Base-by-base conservation (phyloP, 2,888 invertebrate species). In the Lepidocyrtoides sp. region DNA sequence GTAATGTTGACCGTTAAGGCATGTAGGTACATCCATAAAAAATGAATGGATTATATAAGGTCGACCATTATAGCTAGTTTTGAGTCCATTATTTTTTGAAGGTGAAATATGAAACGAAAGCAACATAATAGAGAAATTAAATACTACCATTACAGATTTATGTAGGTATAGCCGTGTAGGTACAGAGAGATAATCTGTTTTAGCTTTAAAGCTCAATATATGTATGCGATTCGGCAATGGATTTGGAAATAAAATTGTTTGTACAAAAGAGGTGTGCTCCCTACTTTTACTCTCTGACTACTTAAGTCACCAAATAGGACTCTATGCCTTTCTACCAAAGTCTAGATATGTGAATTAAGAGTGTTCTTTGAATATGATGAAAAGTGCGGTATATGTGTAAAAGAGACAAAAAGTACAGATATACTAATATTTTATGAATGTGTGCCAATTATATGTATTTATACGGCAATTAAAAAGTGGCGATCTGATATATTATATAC, bases 401-500 rank as follows among this genome's bases (percentile, higher is more conserved):
- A 17, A 8, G n/a, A 69, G 5, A 26, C 36, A 69, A 32, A 72
- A 75, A 75, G 57, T 17, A 75, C 41, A 44, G 48, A 63, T 26
- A 29, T 57, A 66, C 72, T 14, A 44, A 44, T 17, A 3, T 41
- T 26, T 4, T 69, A 36, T 41, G 41, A 69, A 10, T 75, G 10
- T 48, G 12, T 63, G 51, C 60, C 87, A 88, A 88, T 88, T 81
- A 69, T 75, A 2, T 44, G 12, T 72, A 82, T 81, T 88, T 81
- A 88, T 88, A 66, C 57, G 26, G 81, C 79, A 88, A 88, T 88
- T 88, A 79, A 75, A 51, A 81, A 88, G 81, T 88, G 88, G 81
- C 81, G 81, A 88, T 88, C 69, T 88, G 66, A 14, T 69, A 79
- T 66, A 88, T 66, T 81, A 66, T 79, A 23, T 51, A 69, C 81